phyloP scores from a whole-genome alignment of 2,797 vertebrate genomes.

The Alfaro cultratus region DNA sequence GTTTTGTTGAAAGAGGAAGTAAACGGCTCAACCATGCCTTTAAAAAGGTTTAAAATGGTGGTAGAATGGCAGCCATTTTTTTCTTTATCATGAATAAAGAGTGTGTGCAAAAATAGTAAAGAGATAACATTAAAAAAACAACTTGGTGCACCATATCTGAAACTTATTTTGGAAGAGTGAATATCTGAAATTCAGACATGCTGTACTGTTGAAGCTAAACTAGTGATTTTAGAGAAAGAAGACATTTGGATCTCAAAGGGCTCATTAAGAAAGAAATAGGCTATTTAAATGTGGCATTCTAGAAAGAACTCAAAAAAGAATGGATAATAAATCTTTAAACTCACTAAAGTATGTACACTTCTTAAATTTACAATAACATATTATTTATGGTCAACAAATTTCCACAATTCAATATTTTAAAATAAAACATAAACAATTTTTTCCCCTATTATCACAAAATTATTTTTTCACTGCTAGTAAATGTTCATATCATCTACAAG shows the following conservation, averaged over 20 bases:
- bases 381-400: background rate
- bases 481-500: background rate
- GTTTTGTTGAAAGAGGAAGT: background rate
- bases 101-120: background rate
- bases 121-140: background rate
- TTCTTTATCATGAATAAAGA: background rate
- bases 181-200: background rate
- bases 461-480: background rate
- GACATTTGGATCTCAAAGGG: background rate
- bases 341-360: background rate
- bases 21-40: background rate
- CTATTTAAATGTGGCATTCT: background rate
- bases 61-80: background rate
- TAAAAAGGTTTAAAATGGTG: background rate
- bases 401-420: background rate
- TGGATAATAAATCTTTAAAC: background rate
- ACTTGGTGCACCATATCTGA: background rate
- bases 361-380: background rate
- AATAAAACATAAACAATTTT: background rate
- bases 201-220: background rate
- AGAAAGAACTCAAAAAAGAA: background rate
- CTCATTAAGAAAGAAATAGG: background rate
- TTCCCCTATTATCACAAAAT: background rate
- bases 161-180: background rate
- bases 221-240: background rate